Evolutionary conservation across 2,888 invertebrate species (phyloP).

Genomic region (Euspilapteryx auroguttella): DNA sequence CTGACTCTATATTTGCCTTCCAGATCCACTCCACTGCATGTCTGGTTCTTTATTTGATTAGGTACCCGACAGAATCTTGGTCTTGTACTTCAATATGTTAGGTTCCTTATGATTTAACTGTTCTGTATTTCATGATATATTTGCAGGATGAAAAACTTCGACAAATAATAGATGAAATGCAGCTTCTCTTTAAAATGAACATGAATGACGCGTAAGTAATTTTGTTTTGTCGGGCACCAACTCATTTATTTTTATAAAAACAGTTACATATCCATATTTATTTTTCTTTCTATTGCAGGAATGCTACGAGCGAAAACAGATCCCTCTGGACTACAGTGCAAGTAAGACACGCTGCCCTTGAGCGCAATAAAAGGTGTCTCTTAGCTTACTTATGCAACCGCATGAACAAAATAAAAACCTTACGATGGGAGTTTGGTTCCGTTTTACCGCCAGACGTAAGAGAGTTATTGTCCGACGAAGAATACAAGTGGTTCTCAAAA

Average conservation of each 20-base stretch:
- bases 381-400: conserved; percentile 83
- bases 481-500: conserved; percentile 85
- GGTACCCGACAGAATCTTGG: no score
- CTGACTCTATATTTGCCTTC: conserved; percentile 6
- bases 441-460: conserved; percentile 86
- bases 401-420: conserved; percentile 76
- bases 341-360: conserved; percentile 82
- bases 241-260: background rate
- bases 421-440: conserved; percentile 96
- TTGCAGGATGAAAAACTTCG: conserved; percentile 78
- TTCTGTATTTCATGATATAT: no score
- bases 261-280: background rate
- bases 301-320: conserved; percentile 59
- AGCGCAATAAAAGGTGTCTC: conserved; percentile 88
- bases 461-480: conserved; percentile 75
- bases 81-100: no score
- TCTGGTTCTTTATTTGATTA: background rate
- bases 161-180: conserved; percentile 86
- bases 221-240: background rate
- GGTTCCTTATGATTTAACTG: no score
- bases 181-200: conserved; percentile 79
- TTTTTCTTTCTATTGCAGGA: conserved; percentile 30
- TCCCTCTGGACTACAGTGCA: conserved; percentile 75
- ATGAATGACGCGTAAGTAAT: conserved; percentile 80
- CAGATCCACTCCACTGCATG: no score